Evolutionary conservation across 2,113 vertebrate genomes (phyloP).

Genomic region (Notarius lentiginosus): DNA sequence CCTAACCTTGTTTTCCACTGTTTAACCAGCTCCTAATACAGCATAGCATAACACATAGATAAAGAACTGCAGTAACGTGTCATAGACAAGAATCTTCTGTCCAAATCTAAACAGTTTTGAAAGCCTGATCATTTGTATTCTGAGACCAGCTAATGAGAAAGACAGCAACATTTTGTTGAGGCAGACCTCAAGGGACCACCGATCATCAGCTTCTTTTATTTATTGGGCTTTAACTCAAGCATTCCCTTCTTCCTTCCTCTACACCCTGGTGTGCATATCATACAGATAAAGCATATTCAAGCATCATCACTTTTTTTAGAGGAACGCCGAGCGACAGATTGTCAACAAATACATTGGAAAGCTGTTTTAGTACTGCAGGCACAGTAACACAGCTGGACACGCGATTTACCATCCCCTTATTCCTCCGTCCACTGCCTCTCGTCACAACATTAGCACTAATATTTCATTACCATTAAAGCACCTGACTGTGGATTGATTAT

Average conservation of each 20-base stretch:
- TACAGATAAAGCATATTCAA: constrained; percentile 46
- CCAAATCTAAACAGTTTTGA: constrained; percentile 44
- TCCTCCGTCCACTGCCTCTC: constrained; percentile 7
- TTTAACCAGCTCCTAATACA: constrained; percentile 68
- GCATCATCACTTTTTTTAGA: constrained; percentile 21
- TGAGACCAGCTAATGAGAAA: constrained; percentile 59
- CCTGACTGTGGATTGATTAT: constrained; percentile 38
- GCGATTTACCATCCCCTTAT: constrained; percentile 24
- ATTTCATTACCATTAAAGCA: constrained; percentile 28
- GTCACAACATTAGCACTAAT: constrained; percentile 27
- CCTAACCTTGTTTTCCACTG: constrained; percentile 17
- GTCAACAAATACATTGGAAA: constrained; percentile 47
- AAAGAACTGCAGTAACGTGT: constrained; percentile 37
- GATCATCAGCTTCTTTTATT: constrained; percentile 59
- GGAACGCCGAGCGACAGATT: constrained; percentile 21
- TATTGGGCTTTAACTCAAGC: constrained; percentile 51
- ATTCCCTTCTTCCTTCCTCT: constrained; percentile 38
- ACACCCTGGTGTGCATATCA: constrained; percentile 22
- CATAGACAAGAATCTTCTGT: constrained; percentile 46
- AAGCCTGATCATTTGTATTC: constrained; percentile 63
- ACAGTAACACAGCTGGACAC: constrained; percentile 31
- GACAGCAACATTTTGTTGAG: constrained; percentile 52
- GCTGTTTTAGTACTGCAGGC: constrained; percentile 44
- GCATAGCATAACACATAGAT: constrained; percentile 52
- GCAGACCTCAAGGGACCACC: constrained; percentile 46